Evolutionary conservation across 2,113 vertebrate species (phyloP), one percentile per base, ranked within the genome.

Genomic region (Lycocorax pyrrhopterus): DNA sequence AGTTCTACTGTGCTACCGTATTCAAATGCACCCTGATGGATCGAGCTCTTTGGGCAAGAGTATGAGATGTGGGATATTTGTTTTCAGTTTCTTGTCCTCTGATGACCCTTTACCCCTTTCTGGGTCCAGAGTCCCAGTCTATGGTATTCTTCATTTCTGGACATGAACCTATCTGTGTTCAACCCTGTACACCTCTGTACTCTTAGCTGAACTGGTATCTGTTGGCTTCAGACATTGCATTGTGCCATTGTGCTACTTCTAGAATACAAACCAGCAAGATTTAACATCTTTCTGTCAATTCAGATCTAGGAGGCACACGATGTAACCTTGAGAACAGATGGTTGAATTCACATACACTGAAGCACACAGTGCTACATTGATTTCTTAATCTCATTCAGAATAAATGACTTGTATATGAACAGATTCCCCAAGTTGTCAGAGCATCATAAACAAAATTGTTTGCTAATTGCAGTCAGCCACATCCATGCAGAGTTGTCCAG

Each of bases 381-480:
- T 96, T 95, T 94, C 93, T 94, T 97, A 91, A 96, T 96, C 93
- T 96, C 89, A 94, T 95, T 96, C 74, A 89, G 84, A 95, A 95
- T 94, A 96, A 96, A 94, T 89, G 66, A 37, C 81, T 96, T 97
- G 71, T 93, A 94, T 95, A 94, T 85, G 93, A 96, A 94, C 68
- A 95, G 91, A 96, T 91, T 93, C 84, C 60, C 77, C 71, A 73
- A 82, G 89, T 92, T 93, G 93, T 87, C 91, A 91, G 62, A 96
- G 71, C 69, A 64, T 93, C 94, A 88, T 96, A 96, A 96, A 94
- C 90, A 96, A 94, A 81, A 90, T 92, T 68, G 56, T 92, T 93
- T 79, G 58, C 91, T 96, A 97, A 94, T 94, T 97, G 79, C 87
- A 90, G 74, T 82, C 92, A 97, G 79, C 62, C 51, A 92, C 41